Conservation (phyloP, 1,140 invertebrate species). For the Mycetomoellerius zeteki region DNA sequence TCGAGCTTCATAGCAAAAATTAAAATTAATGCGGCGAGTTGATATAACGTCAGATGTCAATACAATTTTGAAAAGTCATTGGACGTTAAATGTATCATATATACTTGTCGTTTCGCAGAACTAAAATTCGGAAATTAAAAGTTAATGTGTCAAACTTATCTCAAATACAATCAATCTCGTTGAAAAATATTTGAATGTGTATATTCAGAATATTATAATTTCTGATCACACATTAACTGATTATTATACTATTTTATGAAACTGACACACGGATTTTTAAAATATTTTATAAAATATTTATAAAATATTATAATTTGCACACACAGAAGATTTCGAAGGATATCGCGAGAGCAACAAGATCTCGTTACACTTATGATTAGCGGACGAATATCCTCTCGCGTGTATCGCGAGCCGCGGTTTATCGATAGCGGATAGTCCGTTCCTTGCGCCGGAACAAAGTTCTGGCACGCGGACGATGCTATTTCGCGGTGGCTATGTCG, state of each 20-base stretch:
- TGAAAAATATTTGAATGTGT: not conserved
- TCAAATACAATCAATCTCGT: not conserved
- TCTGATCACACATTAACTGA: not conserved
- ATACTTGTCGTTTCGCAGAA: not conserved
- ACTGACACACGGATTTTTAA: not conserved
- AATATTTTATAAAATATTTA: constrained; percentile 7
- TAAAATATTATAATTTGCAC: not conserved
- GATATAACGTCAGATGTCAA: not conserved
- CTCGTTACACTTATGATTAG: not conserved
- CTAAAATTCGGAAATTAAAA: constrained; percentile 12
- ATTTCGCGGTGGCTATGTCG: constrained; percentile 50
- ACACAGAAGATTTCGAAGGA: not conserved
- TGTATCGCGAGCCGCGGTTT: constrained; percentile 36
- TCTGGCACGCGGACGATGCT: constrained; percentile 60
- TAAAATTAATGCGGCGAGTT: not conserved
- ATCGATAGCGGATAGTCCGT: constrained; percentile 35
- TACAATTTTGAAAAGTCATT: not conserved
- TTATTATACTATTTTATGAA: not conserved
- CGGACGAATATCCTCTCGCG: constrained; percentile 1
- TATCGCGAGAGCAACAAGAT: not conserved
- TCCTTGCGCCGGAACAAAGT: constrained; percentile 31
- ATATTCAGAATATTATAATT: not conserved
- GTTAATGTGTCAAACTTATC: not conserved
- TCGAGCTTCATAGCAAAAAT: not conserved
- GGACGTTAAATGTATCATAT: not conserved